A percentile compares a stretch with the other conserved stretches of the same genome.
phyloP scores from a whole-genome alignment of 2,888 invertebrate genomes.

The Acanthosepion esculentum region DNA sequence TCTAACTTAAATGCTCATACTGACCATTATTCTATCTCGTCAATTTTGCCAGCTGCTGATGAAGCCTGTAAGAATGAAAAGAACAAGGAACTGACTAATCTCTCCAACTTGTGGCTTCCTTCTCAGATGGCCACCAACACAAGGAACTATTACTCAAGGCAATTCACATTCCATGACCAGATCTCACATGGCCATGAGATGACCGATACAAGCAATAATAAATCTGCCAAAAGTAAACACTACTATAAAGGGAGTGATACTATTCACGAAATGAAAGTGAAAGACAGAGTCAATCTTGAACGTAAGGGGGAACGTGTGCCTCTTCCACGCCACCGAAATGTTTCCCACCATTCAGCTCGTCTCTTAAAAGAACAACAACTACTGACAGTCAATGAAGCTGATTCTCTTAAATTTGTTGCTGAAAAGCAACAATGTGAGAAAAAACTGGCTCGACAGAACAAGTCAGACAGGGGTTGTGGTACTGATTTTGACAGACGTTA shows the following conservation, averaged over 20 bases:
- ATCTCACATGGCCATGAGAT: not conserved
- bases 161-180: not conserved
- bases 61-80: not conserved
- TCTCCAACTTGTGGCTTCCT: not conserved
- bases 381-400: constrained; percentile 19
- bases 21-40: not conserved
- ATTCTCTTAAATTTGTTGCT: constrained; percentile 40
- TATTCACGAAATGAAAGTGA: not conserved
- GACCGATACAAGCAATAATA: not conserved
- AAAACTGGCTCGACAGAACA: not conserved
- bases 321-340: not conserved
- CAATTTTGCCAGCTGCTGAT: not conserved
- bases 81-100: not conserved
- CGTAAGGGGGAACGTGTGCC: not conserved
- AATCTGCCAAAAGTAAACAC: not conserved
- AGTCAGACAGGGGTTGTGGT: not conserved
- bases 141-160: not conserved
- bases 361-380: constrained; percentile 8
- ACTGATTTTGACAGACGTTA: constrained; percentile 40
- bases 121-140: not conserved
- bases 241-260: constrained; percentile 19
- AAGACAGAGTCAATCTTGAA: constrained; percentile 43
- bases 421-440: constrained; percentile 44
- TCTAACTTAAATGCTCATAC: not conserved
- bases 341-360: no score